Conservation (phyloP, 64 coral and sea anemone genomes). For the Montipora foliosa region DNA sequence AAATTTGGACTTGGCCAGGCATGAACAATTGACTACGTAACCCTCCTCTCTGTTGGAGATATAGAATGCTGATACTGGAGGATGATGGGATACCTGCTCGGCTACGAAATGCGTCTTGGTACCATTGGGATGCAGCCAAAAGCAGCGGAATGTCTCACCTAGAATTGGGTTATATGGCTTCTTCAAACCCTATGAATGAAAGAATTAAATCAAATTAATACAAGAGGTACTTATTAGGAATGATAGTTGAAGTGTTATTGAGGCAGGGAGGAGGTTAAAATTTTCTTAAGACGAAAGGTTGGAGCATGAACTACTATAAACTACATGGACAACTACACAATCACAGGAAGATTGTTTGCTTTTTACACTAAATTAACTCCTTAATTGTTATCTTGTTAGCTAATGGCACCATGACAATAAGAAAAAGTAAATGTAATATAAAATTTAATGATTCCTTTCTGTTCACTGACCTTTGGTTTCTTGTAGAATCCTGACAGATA, state of each 20-base stretch:
- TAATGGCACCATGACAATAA: too few species aligned
- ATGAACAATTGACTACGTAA: constrained; percentile 92
- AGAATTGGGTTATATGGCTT: constrained; percentile 99
- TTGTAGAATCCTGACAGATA: constrained; percentile 99
- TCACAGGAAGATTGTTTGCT: too few species aligned
- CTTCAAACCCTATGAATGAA: constrained; percentile 79
- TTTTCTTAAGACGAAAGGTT: too few species aligned
- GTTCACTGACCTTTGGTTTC: constrained; percentile 91
- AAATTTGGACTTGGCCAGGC: constrained; percentile 98
- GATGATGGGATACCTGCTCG: constrained; percentile 98
- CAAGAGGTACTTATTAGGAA: background rate
- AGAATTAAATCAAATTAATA: background rate
- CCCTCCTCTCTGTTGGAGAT: constrained; percentile 93
- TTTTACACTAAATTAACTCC: too few species aligned
- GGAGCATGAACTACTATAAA: too few species aligned
- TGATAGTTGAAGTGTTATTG: too few species aligned
- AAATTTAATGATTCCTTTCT: background rate
- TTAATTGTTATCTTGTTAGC: too few species aligned
- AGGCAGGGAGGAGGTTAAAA: too few species aligned
- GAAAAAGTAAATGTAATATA: too few species aligned
- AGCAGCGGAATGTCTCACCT: constrained; percentile 96
- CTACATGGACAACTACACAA: too few species aligned
- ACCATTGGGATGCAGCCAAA: constrained; percentile 87
- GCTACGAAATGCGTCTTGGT: constrained; percentile 88
- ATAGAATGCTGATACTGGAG: constrained; percentile 96